phyloP scores from a whole-genome alignment of 2,797 vertebrate genomes.

The Acropternis orthonyx region DNA sequence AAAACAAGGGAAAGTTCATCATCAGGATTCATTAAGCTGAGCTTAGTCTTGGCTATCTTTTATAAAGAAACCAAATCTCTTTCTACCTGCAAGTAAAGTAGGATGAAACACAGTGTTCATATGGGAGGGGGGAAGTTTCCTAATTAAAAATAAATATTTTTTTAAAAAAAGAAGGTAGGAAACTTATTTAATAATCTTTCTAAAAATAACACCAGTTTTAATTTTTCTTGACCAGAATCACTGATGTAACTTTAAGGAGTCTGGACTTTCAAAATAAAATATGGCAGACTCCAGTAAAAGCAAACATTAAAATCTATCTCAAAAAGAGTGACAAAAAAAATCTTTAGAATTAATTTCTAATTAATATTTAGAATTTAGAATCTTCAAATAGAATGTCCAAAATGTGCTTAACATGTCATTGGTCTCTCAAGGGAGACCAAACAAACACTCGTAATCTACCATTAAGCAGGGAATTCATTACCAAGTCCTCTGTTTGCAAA shows the following conservation, averaged over 20 bases:
- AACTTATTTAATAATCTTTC: background rate
- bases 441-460: background rate
- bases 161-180: background rate
- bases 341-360: background rate
- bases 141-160: background rate
- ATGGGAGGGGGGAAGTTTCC: background rate
- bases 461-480: background rate
- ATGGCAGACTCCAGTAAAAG: background rate
- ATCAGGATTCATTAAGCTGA: background rate
- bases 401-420: rapidly evolving
- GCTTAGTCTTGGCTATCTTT: background rate
- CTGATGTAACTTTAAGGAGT: background rate
- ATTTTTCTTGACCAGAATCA: background rate
- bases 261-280: background rate
- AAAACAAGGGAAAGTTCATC: background rate
- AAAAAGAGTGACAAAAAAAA: background rate
- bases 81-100: background rate
- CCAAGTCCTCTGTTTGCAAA: background rate
- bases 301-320: background rate
- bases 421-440: background rate
- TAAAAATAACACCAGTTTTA: background rate
- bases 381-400: background rate
- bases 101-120: background rate
- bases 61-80: background rate
- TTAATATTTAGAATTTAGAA: background rate